Conservation (phyloP, 2,113 vertebrate genomes). For the Pionites leucogaster region DNA sequence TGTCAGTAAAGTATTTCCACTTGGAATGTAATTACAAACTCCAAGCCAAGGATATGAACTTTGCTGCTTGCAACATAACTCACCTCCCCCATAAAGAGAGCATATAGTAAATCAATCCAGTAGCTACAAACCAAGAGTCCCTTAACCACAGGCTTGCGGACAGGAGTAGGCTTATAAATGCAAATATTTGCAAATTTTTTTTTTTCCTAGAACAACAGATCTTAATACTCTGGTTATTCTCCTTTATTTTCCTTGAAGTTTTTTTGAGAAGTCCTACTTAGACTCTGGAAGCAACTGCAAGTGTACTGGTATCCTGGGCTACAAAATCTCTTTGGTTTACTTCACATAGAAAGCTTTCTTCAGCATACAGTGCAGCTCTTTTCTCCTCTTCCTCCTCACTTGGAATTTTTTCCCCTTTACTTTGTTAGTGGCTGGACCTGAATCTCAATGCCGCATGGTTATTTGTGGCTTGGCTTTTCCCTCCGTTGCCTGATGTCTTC, state of each 20-base stretch:
- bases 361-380: slow-evolving; percentile 46
- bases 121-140: neutral
- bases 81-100: neutral
- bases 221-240: neutral
- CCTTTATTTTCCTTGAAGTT: neutral
- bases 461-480: slow-evolving; percentile 59
- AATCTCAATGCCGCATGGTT: slow-evolving; percentile 51
- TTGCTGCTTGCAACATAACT: slow-evolving; percentile 31
- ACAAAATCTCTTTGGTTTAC: slow-evolving; percentile 40
- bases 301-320: slow-evolving; percentile 23
- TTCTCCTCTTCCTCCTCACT: slow-evolving; percentile 54
- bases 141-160: neutral
- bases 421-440: slow-evolving; percentile 40
- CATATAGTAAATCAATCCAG: neutral
- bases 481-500: slow-evolving; percentile 8
- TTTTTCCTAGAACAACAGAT: neutral
- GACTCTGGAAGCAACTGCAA: slow-evolving; percentile 11
- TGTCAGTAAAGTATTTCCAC: neutral
- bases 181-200: neutral
- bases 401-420: slow-evolving; percentile 16
- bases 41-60: slow-evolving; percentile 26
- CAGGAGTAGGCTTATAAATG: neutral
- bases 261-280: slow-evolving; percentile 18
- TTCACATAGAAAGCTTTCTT: slow-evolving; percentile 59
- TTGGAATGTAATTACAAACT: slow-evolving; percentile 24